Base-by-base conservation (phyloP, 2,888 invertebrate species). In the Archips xylosteana region DNA sequence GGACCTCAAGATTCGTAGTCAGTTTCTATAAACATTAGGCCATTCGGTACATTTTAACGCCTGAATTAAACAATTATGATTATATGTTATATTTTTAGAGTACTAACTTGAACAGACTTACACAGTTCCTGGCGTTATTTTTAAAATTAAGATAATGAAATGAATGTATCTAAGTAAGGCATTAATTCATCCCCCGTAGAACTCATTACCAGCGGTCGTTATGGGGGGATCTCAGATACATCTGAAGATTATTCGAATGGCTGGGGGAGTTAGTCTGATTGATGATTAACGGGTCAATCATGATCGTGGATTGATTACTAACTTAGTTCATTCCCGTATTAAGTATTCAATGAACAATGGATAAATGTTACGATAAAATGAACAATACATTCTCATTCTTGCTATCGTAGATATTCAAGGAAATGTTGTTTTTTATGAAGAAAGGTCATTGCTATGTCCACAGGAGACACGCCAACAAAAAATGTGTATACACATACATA, bases 241-340 rank as follows among this genome's bases (percentile, higher is more conserved):
- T 57, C 57, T 57, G 4, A 57, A 57, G 57, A 57, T 57, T 57
- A 57, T 57, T 12, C 32, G 32, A 12, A 57, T 57, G 57, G 57
- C 57, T 32, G 57, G 57, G 54, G 57, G 57, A 57, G 57, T 57
- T 32, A 10, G 57, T 32, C 57, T 57, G 57, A 57, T 57, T 57
- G 57, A 57, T 57, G 57, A 57, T 57, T 57, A 57, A 57, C 57
- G 32, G 57, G 57, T 57, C 57, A 57, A 57, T 57, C 57, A 32
- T 57, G 57, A 32, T 57, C 57, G 57, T 57, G 57, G 57, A 57
- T 57, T 57, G 57, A 57, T 57, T 57, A 3, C 57, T 3, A 32
- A 57, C 57, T 3, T 32, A 57, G 10, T 32, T 57, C 32, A 32
- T 32, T 57, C 32, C 8, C 15, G 54, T 54, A 12, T 57, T 10